Conservation (phyloP, 1,140 invertebrate genomes). For the Trichomalopsis sarcophagae region DNA sequence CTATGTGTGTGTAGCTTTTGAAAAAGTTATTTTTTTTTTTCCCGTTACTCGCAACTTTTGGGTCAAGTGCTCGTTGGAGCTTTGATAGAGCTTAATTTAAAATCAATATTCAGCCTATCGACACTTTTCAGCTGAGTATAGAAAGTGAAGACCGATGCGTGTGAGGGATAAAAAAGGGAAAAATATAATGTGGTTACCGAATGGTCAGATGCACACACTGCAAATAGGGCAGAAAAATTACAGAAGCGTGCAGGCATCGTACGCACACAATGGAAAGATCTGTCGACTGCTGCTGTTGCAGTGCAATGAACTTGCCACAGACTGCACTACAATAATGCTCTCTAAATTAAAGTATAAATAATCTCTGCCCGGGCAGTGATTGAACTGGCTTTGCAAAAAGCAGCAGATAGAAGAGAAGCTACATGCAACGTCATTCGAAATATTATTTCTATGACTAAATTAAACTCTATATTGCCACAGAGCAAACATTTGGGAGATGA, state of each 20-base stretch:
- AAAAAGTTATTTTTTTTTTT: too few species aligned
- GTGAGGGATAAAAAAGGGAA: neutral
- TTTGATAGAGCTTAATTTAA: neutral
- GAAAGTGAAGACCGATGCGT: constrained; percentile 8
- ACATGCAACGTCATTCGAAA: too few species aligned
- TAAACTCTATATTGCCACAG: neutral
- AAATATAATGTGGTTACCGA: constrained; percentile 16
- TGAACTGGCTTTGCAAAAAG: too few species aligned
- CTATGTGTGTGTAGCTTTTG: too few species aligned
- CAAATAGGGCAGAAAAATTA: constrained; percentile 43
- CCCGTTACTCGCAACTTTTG: neutral
- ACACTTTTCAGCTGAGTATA: neutral
- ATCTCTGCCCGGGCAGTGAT: neutral
- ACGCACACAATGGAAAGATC: constrained; percentile 23
- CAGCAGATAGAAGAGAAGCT: too few species aligned
- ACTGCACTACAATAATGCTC: neutral
- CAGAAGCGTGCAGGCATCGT: constrained; percentile 14
- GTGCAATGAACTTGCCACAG: constrained; percentile 29
- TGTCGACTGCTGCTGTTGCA: neutral
- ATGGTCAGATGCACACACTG: constrained; percentile 25
- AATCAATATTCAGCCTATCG: neutral
- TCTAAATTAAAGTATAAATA: neutral
- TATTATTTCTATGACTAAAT: neutral
- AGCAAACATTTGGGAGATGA: neutral
- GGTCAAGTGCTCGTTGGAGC: neutral